Conservation (phyloP, 2,113 vertebrate genomes). For the Cygnus buccinator region DNA sequence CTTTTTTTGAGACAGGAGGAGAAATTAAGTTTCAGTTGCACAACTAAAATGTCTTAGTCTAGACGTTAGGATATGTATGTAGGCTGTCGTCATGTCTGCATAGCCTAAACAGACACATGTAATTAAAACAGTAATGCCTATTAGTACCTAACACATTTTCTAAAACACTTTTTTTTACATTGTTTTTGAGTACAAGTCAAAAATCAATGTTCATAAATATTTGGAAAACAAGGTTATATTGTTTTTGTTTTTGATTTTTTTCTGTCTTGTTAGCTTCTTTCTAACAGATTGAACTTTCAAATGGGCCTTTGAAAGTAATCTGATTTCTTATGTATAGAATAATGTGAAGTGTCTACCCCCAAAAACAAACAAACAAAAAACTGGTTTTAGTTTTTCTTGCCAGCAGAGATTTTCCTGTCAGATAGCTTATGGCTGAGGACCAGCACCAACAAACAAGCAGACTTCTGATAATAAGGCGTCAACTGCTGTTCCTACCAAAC, state of each 20-base stretch:
- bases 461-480: background rate
- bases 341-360: background rate
- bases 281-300: background rate
- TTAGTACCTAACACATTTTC: background rate
- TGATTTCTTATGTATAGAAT: background rate
- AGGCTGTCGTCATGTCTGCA: background rate
- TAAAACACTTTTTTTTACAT: background rate
- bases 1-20: background rate
- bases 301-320: background rate
- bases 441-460: fast-evolving
- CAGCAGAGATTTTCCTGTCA: background rate
- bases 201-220: background rate
- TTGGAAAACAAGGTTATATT: background rate
- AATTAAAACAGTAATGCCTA: background rate
- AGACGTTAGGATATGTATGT: background rate
- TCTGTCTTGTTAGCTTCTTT: background rate
- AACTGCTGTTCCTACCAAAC: background rate
- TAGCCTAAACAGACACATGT: background rate
- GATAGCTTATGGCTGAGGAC: background rate
- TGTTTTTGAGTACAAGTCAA: background rate
- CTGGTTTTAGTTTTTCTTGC: background rate
- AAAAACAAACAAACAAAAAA: background rate
- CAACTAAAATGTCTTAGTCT: background rate
- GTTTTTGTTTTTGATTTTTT: background rate
- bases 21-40: slow-evolving; percentile 3